Conservation (phyloP, 1,140 invertebrate species). For the Scaptomyza hsui region DNA sequence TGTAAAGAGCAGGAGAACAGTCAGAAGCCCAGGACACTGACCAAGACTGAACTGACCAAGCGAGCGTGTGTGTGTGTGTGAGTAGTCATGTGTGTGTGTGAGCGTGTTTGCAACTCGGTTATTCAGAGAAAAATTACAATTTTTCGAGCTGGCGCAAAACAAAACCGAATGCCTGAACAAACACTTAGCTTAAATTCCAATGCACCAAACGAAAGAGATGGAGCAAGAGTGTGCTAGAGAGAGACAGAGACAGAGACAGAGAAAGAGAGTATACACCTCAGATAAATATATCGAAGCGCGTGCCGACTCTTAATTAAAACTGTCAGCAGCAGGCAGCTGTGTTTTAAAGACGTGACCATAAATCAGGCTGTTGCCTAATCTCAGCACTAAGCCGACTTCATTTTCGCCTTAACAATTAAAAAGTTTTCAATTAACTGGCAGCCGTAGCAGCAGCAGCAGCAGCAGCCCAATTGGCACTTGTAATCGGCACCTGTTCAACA, state of each 20-base stretch:
- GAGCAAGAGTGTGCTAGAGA: background rate
- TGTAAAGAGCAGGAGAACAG: conserved; percentile 44
- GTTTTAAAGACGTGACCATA: conserved; percentile 46
- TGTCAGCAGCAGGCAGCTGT: conserved; percentile 65
- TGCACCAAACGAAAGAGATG: conserved; percentile 28
- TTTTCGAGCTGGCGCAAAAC: conserved; percentile 51
- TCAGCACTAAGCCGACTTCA: conserved; percentile 60
- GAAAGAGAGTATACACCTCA: conserved; percentile 2
- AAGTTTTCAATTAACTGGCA: conserved; percentile 79
- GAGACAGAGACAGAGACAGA: background rate
- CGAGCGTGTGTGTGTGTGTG: conserved; percentile 24
- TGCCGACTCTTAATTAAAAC: conserved; percentile 68
- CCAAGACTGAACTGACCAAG: conserved; percentile 41
- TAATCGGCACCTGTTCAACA: conserved; percentile 82
- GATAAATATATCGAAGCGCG: conserved; percentile 9
- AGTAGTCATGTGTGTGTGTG: conserved; percentile 6
- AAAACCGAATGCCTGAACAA: conserved; percentile 37
- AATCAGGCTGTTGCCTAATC: conserved; percentile 55
- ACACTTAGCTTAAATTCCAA: conserved; percentile 41
- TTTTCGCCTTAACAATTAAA: conserved; percentile 70
- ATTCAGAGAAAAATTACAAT: conserved; percentile 44
- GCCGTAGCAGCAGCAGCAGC: conserved; percentile 34
- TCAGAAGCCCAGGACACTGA: background rate
- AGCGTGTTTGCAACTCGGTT: background rate
- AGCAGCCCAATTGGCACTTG: conserved; percentile 69